A percentile compares a stretch with the other conserved stretches of the same genome.
These are phyloP conservation scores for Sminthurinus aureus DNA, from an alignment of 2,888 invertebrate genomes.

Conservation along the genomic window DNA sequence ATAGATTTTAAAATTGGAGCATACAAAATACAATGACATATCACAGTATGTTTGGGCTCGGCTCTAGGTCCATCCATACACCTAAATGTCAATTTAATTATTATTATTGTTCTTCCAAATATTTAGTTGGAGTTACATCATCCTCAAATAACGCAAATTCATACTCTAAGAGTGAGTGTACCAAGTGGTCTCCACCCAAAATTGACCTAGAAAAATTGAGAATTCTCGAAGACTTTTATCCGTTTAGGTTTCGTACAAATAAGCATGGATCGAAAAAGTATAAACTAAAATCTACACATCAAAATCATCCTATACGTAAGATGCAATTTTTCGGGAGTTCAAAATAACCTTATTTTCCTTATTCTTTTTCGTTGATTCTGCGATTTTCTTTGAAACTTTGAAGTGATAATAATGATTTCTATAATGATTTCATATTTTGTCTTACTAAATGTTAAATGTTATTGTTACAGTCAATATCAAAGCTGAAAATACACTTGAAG, in stretches of 20 bases:
- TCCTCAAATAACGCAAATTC: neutral
- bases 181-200: neutral
- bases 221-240: neutral
- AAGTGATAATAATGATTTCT: too few species aligned
- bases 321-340: neutral
- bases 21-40: too few species aligned
- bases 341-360: neutral
- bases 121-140: neutral
- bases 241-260: slow-evolving; percentile 28
- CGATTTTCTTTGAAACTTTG: too few species aligned
- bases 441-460: neutral
- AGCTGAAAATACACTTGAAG: neutral
- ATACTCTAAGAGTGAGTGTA: too few species aligned
- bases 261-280: slow-evolving; percentile 28
- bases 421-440: neutral
- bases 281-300: neutral
- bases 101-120: too few species aligned
- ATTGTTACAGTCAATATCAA: slow-evolving; percentile 16
- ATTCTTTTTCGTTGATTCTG: too few species aligned
- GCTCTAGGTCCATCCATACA: too few species aligned
- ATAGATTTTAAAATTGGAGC: too few species aligned
- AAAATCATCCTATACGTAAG: slow-evolving; percentile 8
- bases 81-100: too few species aligned
- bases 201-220: neutral
- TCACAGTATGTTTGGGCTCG: too few species aligned